Conservation (phyloP, 2,888 invertebrate species). For the Rotaria macrura region DNA sequence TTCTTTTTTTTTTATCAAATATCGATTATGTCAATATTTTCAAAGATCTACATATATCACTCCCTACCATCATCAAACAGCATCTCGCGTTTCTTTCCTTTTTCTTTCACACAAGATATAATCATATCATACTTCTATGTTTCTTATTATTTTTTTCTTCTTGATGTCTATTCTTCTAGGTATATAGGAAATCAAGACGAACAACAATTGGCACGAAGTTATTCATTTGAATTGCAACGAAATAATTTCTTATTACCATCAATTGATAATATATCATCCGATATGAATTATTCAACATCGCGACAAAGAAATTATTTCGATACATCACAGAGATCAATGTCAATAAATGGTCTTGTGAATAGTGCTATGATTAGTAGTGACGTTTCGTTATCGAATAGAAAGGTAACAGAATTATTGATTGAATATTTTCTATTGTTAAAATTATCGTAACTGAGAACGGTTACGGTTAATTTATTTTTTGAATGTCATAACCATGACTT, state of each 20-base stretch:
- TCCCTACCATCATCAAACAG: background rate
- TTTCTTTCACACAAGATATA: background rate
- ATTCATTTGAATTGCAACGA: background rate
- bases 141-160: background rate
- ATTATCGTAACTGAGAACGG: too few relatives aligned
- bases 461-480: background rate
- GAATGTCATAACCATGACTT: background rate
- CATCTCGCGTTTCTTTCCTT: background rate
- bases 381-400: background rate
- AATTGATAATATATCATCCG: background rate
- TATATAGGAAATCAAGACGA: background rate
- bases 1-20: slow-evolving; percentile 1
- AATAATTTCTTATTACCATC: background rate
- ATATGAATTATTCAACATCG: background rate
- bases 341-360: background rate
- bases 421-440: too few relatives aligned
- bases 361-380: background rate
- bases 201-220: background rate
- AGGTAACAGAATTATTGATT: background rate
- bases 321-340: background rate
- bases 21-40: slow-evolving; percentile 15
- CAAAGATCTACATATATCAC: background rate
- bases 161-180: background rate
- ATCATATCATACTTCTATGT: background rate
- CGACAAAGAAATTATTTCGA: background rate